Conservation (phyloP, 2,113 vertebrate genomes). For the Salvelinus sp. region DNA sequence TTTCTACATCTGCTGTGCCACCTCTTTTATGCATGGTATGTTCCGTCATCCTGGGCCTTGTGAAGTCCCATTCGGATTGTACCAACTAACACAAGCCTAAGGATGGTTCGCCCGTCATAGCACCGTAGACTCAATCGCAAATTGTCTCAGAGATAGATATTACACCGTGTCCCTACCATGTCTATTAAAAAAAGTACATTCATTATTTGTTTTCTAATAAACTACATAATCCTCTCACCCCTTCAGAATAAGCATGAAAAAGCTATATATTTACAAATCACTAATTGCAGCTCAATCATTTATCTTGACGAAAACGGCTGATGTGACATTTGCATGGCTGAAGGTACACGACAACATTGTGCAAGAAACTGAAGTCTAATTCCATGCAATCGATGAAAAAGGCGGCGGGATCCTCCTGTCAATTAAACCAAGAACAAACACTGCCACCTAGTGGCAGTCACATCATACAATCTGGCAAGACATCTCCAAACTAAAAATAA, state of each 20-base stretch:
- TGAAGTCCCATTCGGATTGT: conserved; percentile 11
- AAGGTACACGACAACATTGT: background rate
- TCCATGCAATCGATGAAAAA: background rate
- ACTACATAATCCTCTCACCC: background rate
- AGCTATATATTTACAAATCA: background rate
- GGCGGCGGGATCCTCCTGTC: background rate
- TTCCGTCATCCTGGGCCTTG: conserved; percentile 31
- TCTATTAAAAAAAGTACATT: background rate
- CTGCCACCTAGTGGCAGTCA: conserved; percentile 50
- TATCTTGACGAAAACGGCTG: background rate
- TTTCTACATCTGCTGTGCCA: conserved; percentile 54
- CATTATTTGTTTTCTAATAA: background rate
- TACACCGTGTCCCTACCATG: no score
- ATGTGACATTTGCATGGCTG: background rate
- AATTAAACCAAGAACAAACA: conserved; percentile 20
- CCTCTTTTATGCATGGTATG: conserved; percentile 38
- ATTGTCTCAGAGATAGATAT: background rate
- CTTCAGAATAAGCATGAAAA: background rate
- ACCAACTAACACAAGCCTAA: background rate
- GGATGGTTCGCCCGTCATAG: conserved; percentile 7
- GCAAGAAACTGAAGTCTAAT: background rate
- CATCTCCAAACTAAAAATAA: no score
- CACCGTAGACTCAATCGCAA: background rate
- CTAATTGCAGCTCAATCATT: background rate
- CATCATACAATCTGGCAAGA: no score